Evolutionary conservation across 2,113 vertebrate genomes (phyloP), one percentile per base, ranked within the genome.

Genomic region (Oenanthe oenanthe): DNA sequence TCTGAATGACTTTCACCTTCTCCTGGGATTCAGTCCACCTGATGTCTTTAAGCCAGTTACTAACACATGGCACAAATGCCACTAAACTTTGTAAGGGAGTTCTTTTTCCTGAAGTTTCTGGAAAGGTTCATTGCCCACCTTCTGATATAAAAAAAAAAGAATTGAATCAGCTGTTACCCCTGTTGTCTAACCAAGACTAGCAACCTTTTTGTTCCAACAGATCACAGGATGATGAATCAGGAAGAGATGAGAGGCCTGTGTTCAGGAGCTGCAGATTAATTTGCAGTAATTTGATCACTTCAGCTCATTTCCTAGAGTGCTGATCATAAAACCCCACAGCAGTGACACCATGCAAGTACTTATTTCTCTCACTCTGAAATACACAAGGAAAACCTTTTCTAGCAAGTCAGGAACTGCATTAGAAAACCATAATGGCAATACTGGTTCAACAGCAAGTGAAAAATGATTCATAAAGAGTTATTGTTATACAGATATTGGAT

Each of bases 211-310:
- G 34, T 86, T 94, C 92, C 72, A 45, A 51, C 56, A 45, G 68
- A 91, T 72, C 80, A 57, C n/a, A 84, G 68, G 56, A 74, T 63
- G 21, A 65, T 75, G 48, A 84, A 89, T 91, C 83, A 88, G 31
- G 42, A 91, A 31, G 89, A 81, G 45, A 77, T 56, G 48, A 0
- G 18, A 85, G 34, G 38, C 32, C 56, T 74, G 26, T 62, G 29
- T 70, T 93, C 63, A 93, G 83, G 80, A 91, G 29, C 50, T 91
- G 48, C 43, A 91, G 80, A 86, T 92, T 93, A 91, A 93, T 94
- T 94, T 75, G 40, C 40, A 89, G 63, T 74, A 84, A 84, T 80
- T 57, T 67, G 47, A 71, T 81, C 34, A 66, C 38, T 82, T 83
- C 50, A 74, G 17, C 38, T 93, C 28, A 48, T 26, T 86, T 88